Evolutionary conservation across 2,888 invertebrate species (phyloP), one percentile per base, ranked within the genome.

Genomic region (Automeris io): DNA sequence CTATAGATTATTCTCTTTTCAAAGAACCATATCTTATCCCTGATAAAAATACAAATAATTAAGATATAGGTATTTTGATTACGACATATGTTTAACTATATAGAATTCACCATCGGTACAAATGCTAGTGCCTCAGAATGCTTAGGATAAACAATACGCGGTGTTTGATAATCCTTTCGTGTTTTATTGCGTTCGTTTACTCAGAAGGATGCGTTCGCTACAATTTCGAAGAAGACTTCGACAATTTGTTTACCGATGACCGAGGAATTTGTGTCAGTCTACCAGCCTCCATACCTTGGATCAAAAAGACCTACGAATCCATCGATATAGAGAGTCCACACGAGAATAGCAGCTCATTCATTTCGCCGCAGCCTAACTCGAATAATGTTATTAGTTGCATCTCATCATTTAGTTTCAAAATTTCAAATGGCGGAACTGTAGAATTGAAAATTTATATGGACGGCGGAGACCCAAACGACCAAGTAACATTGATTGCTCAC

Each of bases 171-270:
- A 40, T 56, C 8, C 37, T 54, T 31, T 37, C 57, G 32, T 41
- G 47, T 32, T 45, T 51, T 24, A 40, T 54, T 39, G 39, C 49
- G 25, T 34, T 47, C 45, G 63, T 54, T 35, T 38, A 43, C 13
- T 44, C 65, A 47, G 60, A 70, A 13, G 45, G 46, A 29, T 75
- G 76, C 47, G 54, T 66, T 7, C 55, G 51, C 35, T 68, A 65
- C 41, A 56, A 59, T 23, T 74, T 75, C 37, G 69, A 66, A 40
- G 53, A 63, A 12, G 51, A 54, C 5, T 66, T 55, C 18, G 47
- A 59, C 2, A 46, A 46, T 2, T 39, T 48, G 2, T 78, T 78
- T 39, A 45, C 40, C 8, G 49, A 54, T 37, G 41, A 50, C 16
- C 26, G 31, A 12, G 50, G 52, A 1, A 2, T 76, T 70, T 39